Evolutionary conservation across 2,888 invertebrate species (phyloP).

Genomic region (Volucella inflata): DNA sequence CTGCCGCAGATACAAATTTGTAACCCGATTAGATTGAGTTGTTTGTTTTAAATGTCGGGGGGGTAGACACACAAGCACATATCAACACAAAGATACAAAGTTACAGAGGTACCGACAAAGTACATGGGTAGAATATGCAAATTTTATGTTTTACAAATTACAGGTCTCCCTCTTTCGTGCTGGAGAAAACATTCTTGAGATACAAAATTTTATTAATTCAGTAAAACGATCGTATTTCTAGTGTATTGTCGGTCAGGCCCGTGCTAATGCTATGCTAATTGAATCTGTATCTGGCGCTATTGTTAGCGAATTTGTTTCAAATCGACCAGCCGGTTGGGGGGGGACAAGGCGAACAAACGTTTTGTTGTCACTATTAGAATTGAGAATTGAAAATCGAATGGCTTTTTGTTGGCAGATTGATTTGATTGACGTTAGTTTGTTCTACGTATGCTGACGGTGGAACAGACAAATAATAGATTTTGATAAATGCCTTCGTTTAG

Average conservation of each 20-base stretch:
- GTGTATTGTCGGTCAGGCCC: neutral
- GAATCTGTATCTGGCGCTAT: slow-evolving; percentile 26
- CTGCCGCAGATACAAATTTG: neutral
- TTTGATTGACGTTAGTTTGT: slow-evolving; percentile 37
- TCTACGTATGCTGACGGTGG: neutral
- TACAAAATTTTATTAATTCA: slow-evolving; percentile 10
- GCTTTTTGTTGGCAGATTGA: slow-evolving; percentile 1
- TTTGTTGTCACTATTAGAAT: neutral
- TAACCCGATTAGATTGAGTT: slow-evolving; percentile 54
- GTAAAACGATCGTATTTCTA: neutral
- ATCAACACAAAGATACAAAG: slow-evolving; percentile 14
- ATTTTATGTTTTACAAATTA: slow-evolving; percentile 4
- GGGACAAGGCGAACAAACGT: neutral
- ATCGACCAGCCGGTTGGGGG: neutral
- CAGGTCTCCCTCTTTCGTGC: neutral
- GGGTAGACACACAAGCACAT: no score
- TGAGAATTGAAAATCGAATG: no score
- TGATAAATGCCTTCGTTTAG: slow-evolving; percentile 54
- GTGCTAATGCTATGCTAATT: slow-evolving; percentile 66
- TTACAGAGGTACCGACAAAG: neutral
- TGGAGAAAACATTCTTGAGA: neutral
- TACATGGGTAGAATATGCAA: slow-evolving; percentile 36
- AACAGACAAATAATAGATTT: slow-evolving; percentile 24
- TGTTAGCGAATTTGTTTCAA: slow-evolving; percentile 20
- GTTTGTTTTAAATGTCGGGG: slow-evolving; percentile 33